phyloP scores from a whole-genome alignment of 2,888 invertebrate species.

The Smittia aterrima region DNA sequence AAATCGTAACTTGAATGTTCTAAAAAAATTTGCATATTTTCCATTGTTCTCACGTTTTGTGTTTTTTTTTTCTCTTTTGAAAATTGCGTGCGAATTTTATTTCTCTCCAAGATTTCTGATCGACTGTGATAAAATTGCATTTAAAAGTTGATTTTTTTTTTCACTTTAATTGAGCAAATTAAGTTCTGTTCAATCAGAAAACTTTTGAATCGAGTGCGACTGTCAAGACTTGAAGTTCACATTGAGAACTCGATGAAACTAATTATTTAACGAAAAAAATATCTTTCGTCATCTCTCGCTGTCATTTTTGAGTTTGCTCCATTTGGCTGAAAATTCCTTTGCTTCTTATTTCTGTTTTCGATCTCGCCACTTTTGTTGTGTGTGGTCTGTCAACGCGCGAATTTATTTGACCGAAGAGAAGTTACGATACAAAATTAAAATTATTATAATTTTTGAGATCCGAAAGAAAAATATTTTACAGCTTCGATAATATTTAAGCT shows the following conservation, averaged over 20 bases:
- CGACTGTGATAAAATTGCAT: no score
- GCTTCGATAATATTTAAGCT: background rate
- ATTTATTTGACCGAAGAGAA: background rate
- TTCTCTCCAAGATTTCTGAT: no score
- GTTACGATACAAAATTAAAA: no score
- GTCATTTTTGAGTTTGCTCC: background rate
- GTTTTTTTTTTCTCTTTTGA: background rate
- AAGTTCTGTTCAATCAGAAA: no score
- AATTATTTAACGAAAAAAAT: background rate
- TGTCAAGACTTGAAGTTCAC: no score
- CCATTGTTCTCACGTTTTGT: background rate
- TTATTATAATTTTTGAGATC: no score
- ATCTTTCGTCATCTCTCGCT: background rate
- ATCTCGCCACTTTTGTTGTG: background rate
- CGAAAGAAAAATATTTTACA: no score
- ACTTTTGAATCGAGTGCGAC: no score
- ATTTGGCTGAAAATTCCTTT: background rate
- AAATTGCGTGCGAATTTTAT: background rate
- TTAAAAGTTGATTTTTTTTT: no score
- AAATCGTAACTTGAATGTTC: no score
- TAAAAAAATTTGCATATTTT: background rate
- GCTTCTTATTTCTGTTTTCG: background rate
- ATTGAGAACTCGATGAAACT: background rate
- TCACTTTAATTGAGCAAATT: no score
- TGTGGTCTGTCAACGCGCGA: conserved; percentile 13